Evolutionary conservation across 2,888 invertebrate genomes (phyloP).

Genomic region (Melitaea athalia): DNA sequence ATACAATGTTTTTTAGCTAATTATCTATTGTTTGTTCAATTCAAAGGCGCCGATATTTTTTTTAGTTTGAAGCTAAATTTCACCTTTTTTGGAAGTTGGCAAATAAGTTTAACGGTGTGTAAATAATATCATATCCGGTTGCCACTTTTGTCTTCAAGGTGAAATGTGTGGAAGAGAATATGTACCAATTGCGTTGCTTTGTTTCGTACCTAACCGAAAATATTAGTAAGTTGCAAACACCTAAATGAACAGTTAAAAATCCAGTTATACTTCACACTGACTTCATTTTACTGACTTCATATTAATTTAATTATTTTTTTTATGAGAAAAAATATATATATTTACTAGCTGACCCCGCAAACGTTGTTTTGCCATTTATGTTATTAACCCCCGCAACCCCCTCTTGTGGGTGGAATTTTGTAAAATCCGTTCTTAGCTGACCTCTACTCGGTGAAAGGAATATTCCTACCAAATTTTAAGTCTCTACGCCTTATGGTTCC

Average conservation of each 20-base stretch:
- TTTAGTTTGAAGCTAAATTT: constrained; percentile 38
- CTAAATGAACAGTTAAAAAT: background rate
- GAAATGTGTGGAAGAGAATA: constrained; percentile 52
- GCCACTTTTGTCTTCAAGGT: constrained; percentile 20
- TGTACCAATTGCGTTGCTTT: constrained; percentile 19
- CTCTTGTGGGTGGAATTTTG: no score
- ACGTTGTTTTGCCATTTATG: no score
- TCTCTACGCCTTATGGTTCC: no score
- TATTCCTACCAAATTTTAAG: no score
- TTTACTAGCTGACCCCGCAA: no score
- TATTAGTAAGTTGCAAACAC: no score
- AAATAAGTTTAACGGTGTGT: constrained; percentile 49
- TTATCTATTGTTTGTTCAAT: constrained; percentile 55
- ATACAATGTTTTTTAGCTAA: constrained; percentile 58
- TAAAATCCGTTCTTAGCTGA: no score
- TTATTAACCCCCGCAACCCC: no score
- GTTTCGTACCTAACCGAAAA: background rate
- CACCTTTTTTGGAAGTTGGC: constrained; percentile 31
- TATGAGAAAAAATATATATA: no score
- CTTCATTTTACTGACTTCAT: no score
- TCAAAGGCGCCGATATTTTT: constrained; percentile 54
- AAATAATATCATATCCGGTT: constrained; percentile 30
- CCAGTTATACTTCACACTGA: background rate
- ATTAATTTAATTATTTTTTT: no score
- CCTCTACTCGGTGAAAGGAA: no score